These are phyloP conservation scores for Galbula dea DNA, from an alignment of 2,113 vertebrate species.

Conservation along the genomic window DNA sequence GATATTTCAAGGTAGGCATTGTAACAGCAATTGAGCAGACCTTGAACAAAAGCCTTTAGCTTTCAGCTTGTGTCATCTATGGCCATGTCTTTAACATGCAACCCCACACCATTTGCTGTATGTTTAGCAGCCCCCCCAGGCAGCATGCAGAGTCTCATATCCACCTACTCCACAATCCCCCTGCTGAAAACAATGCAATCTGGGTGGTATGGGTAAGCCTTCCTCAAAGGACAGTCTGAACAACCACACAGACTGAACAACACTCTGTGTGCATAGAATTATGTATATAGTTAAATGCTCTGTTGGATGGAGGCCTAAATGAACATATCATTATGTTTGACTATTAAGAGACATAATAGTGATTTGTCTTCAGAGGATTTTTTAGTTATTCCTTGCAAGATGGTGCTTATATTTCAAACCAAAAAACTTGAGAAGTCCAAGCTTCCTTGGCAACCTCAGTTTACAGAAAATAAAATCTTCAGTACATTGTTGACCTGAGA, in stretches of 20 bases:
- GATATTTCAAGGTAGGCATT: background rate
- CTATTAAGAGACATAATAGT: background rate
- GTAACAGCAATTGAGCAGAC: background rate
- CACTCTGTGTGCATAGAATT: background rate
- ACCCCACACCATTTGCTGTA: background rate
- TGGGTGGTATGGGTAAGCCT: background rate
- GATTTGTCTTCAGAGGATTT: background rate
- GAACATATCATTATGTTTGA: background rate
- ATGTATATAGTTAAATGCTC: background rate
- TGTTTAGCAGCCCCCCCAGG: background rate
- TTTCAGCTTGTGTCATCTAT: background rate
- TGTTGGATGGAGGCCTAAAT: background rate
- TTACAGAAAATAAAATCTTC: background rate
- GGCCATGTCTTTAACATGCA: background rate
- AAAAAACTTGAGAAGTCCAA: background rate
- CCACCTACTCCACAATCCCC: background rate
- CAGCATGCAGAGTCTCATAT: background rate
- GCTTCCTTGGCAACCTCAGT: background rate
- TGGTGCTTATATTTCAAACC: background rate
- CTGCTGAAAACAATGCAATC: background rate
- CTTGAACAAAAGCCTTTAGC: background rate
- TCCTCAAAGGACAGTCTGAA: background rate
- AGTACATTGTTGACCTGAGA: background rate
- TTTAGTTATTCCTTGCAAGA: background rate
- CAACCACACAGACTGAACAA: too few relatives aligned